These are phyloP conservation scores for Burhinus bistriatus DNA, from an alignment of 2,113 vertebrate genomes.

Conservation along the genomic window DNA sequence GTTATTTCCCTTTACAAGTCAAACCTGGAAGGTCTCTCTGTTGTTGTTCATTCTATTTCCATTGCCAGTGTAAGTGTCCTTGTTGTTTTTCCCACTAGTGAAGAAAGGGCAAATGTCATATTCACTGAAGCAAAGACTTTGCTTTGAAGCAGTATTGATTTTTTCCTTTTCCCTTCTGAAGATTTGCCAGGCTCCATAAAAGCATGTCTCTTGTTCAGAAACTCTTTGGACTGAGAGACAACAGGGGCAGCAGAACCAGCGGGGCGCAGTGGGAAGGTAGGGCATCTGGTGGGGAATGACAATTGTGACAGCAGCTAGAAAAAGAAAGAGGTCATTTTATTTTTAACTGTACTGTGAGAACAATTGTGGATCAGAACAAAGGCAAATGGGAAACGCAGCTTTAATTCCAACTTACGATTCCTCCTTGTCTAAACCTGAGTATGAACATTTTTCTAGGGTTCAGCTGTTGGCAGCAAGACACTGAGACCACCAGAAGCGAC, in stretches of 20 bases:
- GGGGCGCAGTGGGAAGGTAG: background rate
- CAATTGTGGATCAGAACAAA: background rate
- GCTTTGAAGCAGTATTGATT: conserved; percentile 63
- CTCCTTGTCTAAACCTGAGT: background rate
- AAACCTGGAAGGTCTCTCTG: conserved; percentile 53
- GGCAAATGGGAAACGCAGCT: background rate
- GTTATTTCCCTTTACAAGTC: conserved; percentile 45
- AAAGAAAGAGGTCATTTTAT: conserved; percentile 61
- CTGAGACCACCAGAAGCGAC: background rate
- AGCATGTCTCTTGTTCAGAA: conserved; percentile 53
- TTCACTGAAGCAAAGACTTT: conserved; percentile 63
- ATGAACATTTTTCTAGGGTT: background rate
- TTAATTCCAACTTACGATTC: background rate
- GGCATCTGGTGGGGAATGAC: conserved; percentile 45
- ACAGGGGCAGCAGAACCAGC: conserved; percentile 50
- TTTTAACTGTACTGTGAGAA: conserved; percentile 22
- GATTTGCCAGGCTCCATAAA: conserved; percentile 53
- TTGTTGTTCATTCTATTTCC: conserved; percentile 56
- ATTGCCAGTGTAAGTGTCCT: conserved; percentile 35
- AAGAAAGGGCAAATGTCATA: conserved; percentile 67
- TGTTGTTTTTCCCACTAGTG: conserved; percentile 61
- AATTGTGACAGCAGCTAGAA: conserved; percentile 7
- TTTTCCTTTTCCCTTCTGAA: conserved; percentile 60
- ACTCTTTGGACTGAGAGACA: conserved; percentile 48
- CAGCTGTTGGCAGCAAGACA: background rate